Conservation (phyloP, 2,888 invertebrate species). For the Trichogramma evanescens region DNA sequence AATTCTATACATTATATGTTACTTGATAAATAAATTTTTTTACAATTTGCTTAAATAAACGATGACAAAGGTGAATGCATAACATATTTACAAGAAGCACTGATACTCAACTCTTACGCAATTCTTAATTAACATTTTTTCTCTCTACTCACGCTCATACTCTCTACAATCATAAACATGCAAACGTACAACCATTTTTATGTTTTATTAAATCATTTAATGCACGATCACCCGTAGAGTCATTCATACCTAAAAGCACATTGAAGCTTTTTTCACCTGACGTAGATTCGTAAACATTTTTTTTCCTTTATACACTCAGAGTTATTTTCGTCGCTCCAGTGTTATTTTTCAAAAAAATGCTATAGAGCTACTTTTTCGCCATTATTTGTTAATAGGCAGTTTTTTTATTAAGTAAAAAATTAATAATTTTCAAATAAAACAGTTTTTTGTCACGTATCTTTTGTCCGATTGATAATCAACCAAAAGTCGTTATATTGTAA, state of each 20-base stretch:
- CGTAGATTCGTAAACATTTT: too few species aligned
- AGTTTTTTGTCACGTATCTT: too few species aligned
- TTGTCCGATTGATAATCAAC: too few species aligned
- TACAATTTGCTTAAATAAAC: constrained; percentile 25
- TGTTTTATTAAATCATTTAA: not conserved
- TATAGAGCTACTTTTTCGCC: too few species aligned
- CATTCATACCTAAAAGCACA: not conserved
- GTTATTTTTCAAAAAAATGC: too few species aligned
- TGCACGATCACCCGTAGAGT: not conserved
- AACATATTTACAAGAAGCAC: constrained; percentile 25
- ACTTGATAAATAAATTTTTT: constrained; percentile 24
- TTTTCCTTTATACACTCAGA: too few species aligned
- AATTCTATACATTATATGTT: constrained; percentile 23
- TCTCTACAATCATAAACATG: not conserved
- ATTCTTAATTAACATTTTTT: constrained; percentile 1
- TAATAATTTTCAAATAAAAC: too few species aligned
- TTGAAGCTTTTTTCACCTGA: not conserved
- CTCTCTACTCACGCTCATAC: not conserved
- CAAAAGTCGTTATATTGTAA: not conserved
- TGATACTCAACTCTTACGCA: constrained; percentile 9
- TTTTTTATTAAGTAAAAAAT: too few species aligned
- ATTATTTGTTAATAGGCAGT: too few species aligned
- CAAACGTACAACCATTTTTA: not conserved
- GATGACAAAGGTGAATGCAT: constrained; percentile 23
- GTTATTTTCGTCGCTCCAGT: too few species aligned